Percentiles rank a stretch among this genome's conserved stretches.
Evolutionary conservation across 1,140 invertebrate genomes (phyloP).

Genomic region (Schlechtendalia chinensis): DNA sequence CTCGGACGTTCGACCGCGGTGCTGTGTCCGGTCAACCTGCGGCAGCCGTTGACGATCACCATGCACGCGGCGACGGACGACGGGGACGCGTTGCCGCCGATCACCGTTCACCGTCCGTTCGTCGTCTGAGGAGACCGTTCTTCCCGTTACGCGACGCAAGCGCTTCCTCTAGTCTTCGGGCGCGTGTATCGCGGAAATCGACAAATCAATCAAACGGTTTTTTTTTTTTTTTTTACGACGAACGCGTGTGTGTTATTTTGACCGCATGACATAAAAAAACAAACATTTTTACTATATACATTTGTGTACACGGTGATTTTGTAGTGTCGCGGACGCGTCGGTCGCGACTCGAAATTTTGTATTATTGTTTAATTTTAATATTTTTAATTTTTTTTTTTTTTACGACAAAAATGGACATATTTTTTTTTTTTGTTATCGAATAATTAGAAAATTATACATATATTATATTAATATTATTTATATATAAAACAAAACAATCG

Average conservation of each 20-base stretch:
- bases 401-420: constrained; percentile 1
- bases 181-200: neutral
- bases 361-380: constrained; percentile 40
- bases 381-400: constrained; percentile 35
- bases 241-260: neutral
- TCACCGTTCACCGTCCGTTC: constrained; percentile 29
- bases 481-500: neutral
- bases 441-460: constrained; percentile 12
- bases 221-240: neutral
- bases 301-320: too few relatives aligned
- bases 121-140: too few relatives aligned
- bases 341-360: neutral
- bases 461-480: constrained; percentile 14
- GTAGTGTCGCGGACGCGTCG: too few relatives aligned
- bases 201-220: neutral
- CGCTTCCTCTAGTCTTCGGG: constrained; percentile 40
- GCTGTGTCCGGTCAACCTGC: constrained; percentile 51
- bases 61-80: constrained; percentile 18
- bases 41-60: constrained; percentile 45
- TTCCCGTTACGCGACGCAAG: neutral
- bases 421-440: constrained; percentile 23
- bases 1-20: constrained; percentile 48
- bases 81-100: neutral
- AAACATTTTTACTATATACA: too few relatives aligned
- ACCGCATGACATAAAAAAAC: too few relatives aligned